These are phyloP conservation scores for Microtus pennsylvanicus DNA, from an alignment of 2,113 vertebrate species.

Conservation along the genomic window DNA sequence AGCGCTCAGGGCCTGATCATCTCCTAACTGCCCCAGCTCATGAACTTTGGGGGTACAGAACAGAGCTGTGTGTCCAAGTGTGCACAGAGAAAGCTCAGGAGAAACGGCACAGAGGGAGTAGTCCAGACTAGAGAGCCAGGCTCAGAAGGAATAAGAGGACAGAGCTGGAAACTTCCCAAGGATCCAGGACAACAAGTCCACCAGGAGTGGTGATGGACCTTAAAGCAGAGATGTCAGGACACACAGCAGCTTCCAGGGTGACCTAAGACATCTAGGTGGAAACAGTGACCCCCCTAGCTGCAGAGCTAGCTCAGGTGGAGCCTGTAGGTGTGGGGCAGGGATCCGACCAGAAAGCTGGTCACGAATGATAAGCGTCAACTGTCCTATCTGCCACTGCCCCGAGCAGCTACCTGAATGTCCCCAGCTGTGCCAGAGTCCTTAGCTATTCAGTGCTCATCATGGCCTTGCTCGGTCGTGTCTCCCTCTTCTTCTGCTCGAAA, in stretches of 20 bases:
- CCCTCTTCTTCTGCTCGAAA: not conserved
- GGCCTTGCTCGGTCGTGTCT: not conserved
- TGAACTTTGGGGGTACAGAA: not conserved
- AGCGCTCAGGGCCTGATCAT: not conserved
- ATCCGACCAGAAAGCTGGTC: not conserved
- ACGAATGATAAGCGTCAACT: rapidly evolving
- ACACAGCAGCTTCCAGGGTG: rapidly evolving
- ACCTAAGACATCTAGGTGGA: not conserved
- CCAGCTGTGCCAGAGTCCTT: not conserved
- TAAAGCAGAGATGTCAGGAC: not conserved
- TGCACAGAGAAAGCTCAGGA: not conserved
- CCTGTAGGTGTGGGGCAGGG: not conserved
- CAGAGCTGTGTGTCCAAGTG: not conserved
- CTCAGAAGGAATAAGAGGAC: not conserved
- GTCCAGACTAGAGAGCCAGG: not conserved
- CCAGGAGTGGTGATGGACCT: too few relatives aligned
- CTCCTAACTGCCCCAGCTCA: not conserved
- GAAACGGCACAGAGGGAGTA: rapidly evolving
- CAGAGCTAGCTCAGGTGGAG: not conserved
- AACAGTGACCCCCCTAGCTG: not conserved
- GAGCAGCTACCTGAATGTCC: not conserved
- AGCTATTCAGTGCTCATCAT: not conserved
- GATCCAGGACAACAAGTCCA: rapidly evolving
- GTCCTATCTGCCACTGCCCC: not conserved
- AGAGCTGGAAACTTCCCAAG: not conserved